A percentile compares a stretch with the other conserved stretches of the same genome.
These are phyloP conservation scores for Arion vulgaris DNA, from an alignment of 1,140 invertebrate species.

Conservation along the genomic window DNA sequence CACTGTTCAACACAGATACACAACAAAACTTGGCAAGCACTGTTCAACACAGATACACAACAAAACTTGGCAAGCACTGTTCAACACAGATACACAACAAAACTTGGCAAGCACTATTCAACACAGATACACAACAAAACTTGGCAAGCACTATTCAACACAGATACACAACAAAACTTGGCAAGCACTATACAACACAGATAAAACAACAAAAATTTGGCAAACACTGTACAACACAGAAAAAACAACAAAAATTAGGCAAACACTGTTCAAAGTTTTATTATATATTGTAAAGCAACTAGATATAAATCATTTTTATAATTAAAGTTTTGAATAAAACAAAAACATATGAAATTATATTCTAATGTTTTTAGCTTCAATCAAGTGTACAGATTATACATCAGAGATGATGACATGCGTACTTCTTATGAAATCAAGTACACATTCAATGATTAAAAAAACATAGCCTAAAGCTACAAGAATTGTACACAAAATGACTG, in stretches of 20 bases:
- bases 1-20: too few species aligned
- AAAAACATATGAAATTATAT: not conserved
- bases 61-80: too few species aligned
- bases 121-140: too few species aligned
- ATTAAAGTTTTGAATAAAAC: conserved; percentile 22
- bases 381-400: not conserved
- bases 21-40: too few species aligned
- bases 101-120: too few species aligned
- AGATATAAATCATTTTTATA: conserved; percentile 37
- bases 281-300: conserved; percentile 38
- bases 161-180: too few species aligned
- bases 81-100: too few species aligned
- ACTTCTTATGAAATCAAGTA: not conserved
- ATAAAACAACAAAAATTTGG: too few species aligned
- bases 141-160: too few species aligned
- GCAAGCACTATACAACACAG: not conserved
- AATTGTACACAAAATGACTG: not conserved
- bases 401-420: not conserved
- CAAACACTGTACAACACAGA: not conserved
- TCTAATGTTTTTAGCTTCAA: conserved; percentile 6
- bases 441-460: too few species aligned
- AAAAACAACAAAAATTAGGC: not conserved
- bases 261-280: conserved; percentile 21
- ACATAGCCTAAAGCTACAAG: not conserved
- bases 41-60: too few species aligned